These are phyloP conservation scores for Epinotia brunnichana DNA, from an alignment of 2,888 invertebrate genomes.

Conservation along the genomic window DNA sequence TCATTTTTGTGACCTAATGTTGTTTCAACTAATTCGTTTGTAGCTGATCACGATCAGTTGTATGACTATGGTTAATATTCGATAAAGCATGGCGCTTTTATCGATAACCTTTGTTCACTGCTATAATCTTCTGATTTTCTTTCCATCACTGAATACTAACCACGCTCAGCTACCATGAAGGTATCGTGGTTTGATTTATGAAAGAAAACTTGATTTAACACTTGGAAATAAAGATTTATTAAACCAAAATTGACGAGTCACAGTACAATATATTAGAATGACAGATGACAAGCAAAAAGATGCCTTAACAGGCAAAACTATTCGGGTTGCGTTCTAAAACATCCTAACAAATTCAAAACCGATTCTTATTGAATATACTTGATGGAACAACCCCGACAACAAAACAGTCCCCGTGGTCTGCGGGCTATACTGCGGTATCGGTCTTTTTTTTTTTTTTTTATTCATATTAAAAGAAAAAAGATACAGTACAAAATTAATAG, in stretches of 20 bases:
- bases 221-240: too few species aligned
- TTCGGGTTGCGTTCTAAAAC: background rate
- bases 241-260: too few species aligned
- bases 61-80: background rate
- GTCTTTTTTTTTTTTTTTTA: too few species aligned
- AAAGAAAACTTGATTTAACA: background rate
- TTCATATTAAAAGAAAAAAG: too few species aligned
- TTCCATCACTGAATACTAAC: background rate
- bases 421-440: constrained; percentile 22
- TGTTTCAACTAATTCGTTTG: too few species aligned
- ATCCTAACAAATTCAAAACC: background rate
- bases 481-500: too few species aligned
- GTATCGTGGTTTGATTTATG: background rate
- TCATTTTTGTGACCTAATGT: background rate
- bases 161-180: constrained; percentile 17
- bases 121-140: constrained; percentile 5
- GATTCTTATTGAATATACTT: background rate
- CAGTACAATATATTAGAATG: too few species aligned
- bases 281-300: too few species aligned
- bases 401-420: background rate
- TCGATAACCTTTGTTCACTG: background rate
- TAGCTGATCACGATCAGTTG: background rate
- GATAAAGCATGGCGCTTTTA: background rate
- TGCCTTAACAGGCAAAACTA: too few species aligned
- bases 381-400: background rate